Percentiles rank a stretch among this genome's conserved stretches.
Evolutionary conservation across 2,113 vertebrate genomes (phyloP).

Genomic region (Rutilus rutilus): DNA sequence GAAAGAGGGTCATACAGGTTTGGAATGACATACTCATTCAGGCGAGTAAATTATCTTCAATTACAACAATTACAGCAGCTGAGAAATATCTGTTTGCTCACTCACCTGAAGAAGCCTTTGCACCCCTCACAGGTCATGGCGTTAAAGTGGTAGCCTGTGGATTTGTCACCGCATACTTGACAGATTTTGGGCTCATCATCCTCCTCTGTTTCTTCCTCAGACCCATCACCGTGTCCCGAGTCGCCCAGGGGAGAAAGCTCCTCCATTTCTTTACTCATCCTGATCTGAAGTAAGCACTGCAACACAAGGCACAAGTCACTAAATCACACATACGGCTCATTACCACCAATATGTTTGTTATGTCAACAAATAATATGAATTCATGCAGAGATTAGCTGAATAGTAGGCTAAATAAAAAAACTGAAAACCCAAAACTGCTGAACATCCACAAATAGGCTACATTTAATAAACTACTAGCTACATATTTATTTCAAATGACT

Average conservation of each 20-base stretch:
- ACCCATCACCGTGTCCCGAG: slow-evolving; percentile 38
- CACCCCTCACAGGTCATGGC: slow-evolving; percentile 81
- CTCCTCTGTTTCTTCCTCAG: slow-evolving; percentile 44
- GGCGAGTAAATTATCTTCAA: neutral
- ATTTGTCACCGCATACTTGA: slow-evolving; percentile 78
- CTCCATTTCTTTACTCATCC: slow-evolving; percentile 52
- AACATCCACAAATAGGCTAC: neutral
- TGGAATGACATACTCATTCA: neutral
- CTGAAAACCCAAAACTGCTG: neutral
- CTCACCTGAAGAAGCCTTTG: slow-evolving; percentile 82
- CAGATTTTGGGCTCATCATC: slow-evolving; percentile 69
- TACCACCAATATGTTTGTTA: neutral
- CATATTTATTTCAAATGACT: neutral
- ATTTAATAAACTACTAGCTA: neutral
- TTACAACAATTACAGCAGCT: neutral
- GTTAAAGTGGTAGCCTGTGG: slow-evolving; percentile 80
- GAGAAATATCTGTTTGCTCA: neutral
- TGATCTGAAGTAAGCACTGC: slow-evolving; percentile 33
- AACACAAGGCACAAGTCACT: neutral
- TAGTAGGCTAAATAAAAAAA: neutral
- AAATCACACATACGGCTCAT: neutral
- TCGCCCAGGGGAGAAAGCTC: slow-evolving; percentile 36
- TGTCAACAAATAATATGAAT: neutral
- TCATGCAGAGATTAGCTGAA: no score
- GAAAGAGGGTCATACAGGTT: neutral